A percentile compares a stretch with the other conserved stretches of the same genome.
Evolutionary conservation across 2,888 invertebrate genomes (phyloP).

Genomic region (Trilocha varians): DNA sequence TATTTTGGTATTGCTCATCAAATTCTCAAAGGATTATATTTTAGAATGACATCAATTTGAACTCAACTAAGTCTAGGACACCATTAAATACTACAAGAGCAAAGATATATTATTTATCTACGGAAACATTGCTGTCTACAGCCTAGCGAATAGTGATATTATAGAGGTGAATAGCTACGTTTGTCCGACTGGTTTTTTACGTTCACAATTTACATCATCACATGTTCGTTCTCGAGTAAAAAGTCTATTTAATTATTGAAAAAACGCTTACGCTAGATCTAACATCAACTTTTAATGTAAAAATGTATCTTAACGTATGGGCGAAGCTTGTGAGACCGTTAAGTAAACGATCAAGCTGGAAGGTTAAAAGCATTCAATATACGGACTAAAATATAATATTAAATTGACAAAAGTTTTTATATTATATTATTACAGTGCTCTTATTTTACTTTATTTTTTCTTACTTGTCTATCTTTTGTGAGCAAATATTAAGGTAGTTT

Average conservation of each 20-base stretch:
- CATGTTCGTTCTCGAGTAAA: not conserved
- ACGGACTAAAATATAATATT: conserved; percentile 3
- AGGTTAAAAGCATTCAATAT: too few relatives aligned
- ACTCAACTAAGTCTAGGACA: conserved; percentile 32
- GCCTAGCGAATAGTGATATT: conserved; percentile 1
- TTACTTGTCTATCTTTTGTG: too few relatives aligned
- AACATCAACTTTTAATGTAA: not conserved
- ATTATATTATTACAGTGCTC: conserved; percentile 4
- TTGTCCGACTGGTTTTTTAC: not conserved
- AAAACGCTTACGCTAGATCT: not conserved
- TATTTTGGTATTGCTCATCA: conserved; percentile 53
- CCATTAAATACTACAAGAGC: conserved; percentile 11
- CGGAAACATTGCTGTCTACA: conserved; percentile 1
- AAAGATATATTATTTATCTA: conserved; percentile 5
- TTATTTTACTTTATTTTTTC: conserved; percentile 11
- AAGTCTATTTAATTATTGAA: not conserved
- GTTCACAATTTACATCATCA: not conserved
- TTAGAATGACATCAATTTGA: conserved; percentile 34
- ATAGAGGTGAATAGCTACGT: not conserved
- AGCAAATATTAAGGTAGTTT: too few relatives aligned
- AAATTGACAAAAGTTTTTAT: conserved; percentile 12
- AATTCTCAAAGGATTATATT: conserved; percentile 30
- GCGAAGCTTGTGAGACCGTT: too few relatives aligned
- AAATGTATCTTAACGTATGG: too few relatives aligned
- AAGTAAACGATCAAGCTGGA: too few relatives aligned